phyloP scores from a whole-genome alignment of 2,113 vertebrate species.

The Artemisiospiza belli region DNA sequence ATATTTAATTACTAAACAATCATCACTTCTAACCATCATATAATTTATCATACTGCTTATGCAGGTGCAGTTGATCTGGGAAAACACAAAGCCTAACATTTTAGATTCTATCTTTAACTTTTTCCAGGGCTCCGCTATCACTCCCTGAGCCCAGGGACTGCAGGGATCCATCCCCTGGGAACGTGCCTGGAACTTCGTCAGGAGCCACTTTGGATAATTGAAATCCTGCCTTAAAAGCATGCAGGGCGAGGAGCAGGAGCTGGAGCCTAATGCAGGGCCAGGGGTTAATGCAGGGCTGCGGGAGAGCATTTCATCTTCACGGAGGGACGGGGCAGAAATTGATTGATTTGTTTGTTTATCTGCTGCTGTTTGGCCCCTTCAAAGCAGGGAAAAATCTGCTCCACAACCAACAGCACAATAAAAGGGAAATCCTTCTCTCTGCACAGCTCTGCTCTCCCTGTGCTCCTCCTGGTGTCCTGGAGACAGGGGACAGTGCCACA shows the following conservation, averaged over 20 bases:
- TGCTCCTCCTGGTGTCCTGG: neutral
- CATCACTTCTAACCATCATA: no score
- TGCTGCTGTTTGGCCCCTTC: neutral
- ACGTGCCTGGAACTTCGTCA: neutral
- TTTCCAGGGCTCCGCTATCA: no score
- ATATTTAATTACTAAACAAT: no score
- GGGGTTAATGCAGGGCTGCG: constrained; percentile 54
- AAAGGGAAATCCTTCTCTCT: no score
- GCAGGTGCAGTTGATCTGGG: no score
- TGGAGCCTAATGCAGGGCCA: constrained; percentile 7
- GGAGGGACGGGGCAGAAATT: neutral
- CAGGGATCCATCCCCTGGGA: neutral
- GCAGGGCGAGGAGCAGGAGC: neutral
- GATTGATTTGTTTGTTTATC: neutral
- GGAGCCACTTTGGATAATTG: constrained; percentile 57
- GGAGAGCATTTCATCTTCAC: neutral
- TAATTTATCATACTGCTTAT: no score
- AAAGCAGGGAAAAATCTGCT: neutral
- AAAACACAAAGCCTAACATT: no score
- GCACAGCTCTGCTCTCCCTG: neutral
- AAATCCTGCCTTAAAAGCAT: constrained; percentile 49
- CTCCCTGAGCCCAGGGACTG: fast-evolving
- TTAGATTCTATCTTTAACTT: no score
- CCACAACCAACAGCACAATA: fast-evolving
- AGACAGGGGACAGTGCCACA: neutral